Evolutionary conservation across 2,113 vertebrate genomes (phyloP).

Genomic region (Serinus canaria): DNA sequence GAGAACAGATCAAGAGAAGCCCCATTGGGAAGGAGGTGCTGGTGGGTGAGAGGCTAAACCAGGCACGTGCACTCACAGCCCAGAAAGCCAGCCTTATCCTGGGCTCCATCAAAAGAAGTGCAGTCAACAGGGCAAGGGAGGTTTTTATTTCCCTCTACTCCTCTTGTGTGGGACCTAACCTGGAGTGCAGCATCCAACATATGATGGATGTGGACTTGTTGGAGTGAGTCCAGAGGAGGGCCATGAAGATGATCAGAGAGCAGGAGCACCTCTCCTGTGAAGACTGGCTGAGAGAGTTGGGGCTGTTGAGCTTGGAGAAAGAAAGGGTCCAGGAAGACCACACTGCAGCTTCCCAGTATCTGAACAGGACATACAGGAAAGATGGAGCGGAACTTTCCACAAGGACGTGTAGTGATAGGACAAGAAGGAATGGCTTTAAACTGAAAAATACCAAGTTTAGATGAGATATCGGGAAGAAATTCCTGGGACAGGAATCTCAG

Average conservation of each 20-base stretch:
- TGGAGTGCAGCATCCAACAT: not conserved
- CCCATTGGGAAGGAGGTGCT: accelerated
- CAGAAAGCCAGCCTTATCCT: not conserved
- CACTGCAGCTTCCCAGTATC: not conserved
- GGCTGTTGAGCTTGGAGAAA: not conserved
- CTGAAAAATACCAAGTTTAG: not conserved
- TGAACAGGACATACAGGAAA: accelerated
- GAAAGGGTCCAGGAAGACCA: not conserved
- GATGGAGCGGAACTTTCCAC: not conserved
- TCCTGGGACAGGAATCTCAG: not conserved
- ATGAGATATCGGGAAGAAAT: not conserved
- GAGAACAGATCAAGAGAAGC: not conserved
- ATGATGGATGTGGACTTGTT: not conserved
- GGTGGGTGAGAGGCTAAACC: not conserved
- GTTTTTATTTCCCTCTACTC: not conserved
- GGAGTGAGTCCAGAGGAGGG: not conserved
- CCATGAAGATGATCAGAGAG: not conserved
- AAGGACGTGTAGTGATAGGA: not conserved
- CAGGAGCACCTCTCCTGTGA: not conserved
- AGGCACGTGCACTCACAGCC: not conserved
- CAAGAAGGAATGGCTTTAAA: not conserved
- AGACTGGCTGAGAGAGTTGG: not conserved
- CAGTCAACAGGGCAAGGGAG: not conserved
- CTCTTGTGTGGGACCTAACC: not conserved
- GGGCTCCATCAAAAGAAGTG: not conserved